phyloP scores from a whole-genome alignment of 2,113 vertebrate species.

The Coreoperca whiteheadi region DNA sequence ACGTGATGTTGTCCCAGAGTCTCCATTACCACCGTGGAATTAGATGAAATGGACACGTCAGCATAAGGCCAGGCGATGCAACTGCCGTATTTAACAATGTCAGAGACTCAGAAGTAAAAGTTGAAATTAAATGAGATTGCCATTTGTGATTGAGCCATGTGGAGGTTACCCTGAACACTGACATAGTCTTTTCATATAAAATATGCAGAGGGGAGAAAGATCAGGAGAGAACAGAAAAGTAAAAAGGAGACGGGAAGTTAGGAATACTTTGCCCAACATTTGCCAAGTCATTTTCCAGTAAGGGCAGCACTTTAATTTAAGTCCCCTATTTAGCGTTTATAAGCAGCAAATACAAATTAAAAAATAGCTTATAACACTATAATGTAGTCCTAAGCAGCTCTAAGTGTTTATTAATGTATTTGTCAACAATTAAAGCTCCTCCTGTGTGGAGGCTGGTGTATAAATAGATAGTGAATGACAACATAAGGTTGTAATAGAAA shows the following conservation, averaged over 20 bases:
- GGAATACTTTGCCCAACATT: not conserved
- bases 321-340: not conserved
- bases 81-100: constrained; percentile 10
- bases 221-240: not conserved
- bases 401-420: not conserved
- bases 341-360: not conserved
- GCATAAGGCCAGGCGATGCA: not conserved
- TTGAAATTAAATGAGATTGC: constrained; percentile 21
- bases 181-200: constrained; percentile 9
- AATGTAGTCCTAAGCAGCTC: not conserved
- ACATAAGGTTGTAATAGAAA: not conserved
- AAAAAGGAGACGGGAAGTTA: not conserved
- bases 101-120: not conserved
- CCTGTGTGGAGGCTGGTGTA: not conserved
- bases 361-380: not conserved
- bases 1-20: constrained; percentile 4
- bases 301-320: not conserved
- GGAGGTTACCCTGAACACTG: not conserved
- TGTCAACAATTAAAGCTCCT: not conserved
- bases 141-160: constrained; percentile 8
- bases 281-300: not conserved
- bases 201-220: not conserved
- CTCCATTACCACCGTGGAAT: constrained; percentile 27
- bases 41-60: constrained; percentile 9
- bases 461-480: not conserved